These are phyloP conservation scores for Cydia strobilella DNA, from an alignment of 1,140 invertebrate species.

Conservation along the genomic window DNA sequence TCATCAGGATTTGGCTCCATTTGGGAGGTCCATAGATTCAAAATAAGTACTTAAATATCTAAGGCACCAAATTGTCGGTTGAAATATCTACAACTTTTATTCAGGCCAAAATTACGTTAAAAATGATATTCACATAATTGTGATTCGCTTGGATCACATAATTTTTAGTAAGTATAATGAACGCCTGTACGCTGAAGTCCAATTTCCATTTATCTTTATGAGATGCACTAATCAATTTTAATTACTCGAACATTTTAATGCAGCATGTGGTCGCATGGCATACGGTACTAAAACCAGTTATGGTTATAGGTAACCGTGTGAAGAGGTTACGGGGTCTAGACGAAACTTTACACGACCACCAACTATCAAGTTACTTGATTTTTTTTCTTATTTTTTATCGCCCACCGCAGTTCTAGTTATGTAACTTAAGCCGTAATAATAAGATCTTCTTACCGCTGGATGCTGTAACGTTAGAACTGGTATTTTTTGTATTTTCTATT, in stretches of 20 bases:
- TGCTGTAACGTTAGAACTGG: constrained; percentile 39
- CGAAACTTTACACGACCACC: constrained; percentile 60
- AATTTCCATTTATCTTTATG: constrained; percentile 4
- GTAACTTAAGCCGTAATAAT: constrained; percentile 56
- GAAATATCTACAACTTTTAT: too few species aligned
- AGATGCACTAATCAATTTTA: constrained; percentile 3
- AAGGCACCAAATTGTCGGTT: too few species aligned
- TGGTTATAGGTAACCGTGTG: constrained; percentile 47
- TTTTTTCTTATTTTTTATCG: constrained; percentile 51
- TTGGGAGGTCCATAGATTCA: background rate
- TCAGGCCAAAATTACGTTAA: too few species aligned
- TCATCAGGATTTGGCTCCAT: background rate
- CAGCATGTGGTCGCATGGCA: background rate
- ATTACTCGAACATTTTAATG: constrained; percentile 5
- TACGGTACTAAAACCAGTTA: constrained; percentile 19
- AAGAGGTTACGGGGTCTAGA: constrained; percentile 63
- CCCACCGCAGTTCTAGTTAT: constrained; percentile 58
- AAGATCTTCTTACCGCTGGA: constrained; percentile 62
- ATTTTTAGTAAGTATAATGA: too few species aligned
- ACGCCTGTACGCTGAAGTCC: background rate
- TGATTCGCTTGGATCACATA: too few species aligned
- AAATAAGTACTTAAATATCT: background rate
- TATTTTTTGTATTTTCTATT: constrained; percentile 9
- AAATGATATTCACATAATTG: too few species aligned
- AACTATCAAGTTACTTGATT: constrained; percentile 57